A percentile compares a stretch with the other conserved stretches of the same genome.
phyloP scores from a whole-genome alignment of 1,140 invertebrate genomes.

The Apis florea region DNA sequence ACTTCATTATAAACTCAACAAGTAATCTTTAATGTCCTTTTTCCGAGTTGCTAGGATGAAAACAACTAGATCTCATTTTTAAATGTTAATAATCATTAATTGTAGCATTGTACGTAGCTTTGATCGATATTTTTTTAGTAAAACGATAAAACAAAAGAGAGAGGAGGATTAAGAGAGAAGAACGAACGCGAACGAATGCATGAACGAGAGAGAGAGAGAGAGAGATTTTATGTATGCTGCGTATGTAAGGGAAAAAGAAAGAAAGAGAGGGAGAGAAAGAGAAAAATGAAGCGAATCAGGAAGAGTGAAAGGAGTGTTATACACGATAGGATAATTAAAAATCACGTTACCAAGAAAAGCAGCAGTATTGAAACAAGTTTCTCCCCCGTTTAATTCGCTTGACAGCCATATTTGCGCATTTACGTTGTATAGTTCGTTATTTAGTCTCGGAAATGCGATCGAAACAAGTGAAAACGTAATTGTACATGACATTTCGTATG shows the following conservation, averaged over 20 bases:
- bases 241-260: not conserved
- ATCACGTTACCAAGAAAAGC: constrained; percentile 25
- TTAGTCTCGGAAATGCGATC: constrained; percentile 46
- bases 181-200: not conserved
- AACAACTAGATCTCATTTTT: constrained; percentile 71
- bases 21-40: constrained; percentile 64
- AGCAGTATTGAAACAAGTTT: constrained; percentile 51
- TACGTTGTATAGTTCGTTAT: constrained; percentile 57
- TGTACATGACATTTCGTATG: constrained; percentile 77
- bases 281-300: not conserved
- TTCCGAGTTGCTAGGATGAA: constrained; percentile 66
- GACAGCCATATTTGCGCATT: constrained; percentile 41
- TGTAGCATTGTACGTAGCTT: constrained; percentile 71
- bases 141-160: constrained; percentile 28
- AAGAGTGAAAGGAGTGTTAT: not conserved
- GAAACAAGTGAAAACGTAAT: constrained; percentile 67
- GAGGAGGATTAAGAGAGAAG: not conserved
- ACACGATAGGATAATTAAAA: not conserved
- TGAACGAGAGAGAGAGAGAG: not conserved
- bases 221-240: not conserved
- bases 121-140: constrained; percentile 75
- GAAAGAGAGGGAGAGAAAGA: not conserved
- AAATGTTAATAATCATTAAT: constrained; percentile 63
- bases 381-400: constrained; percentile 56
- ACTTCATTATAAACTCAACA: constrained; percentile 34